Evolutionary conservation across 2,888 invertebrate species (phyloP).

Genomic region (Congeria kusceri): DNA sequence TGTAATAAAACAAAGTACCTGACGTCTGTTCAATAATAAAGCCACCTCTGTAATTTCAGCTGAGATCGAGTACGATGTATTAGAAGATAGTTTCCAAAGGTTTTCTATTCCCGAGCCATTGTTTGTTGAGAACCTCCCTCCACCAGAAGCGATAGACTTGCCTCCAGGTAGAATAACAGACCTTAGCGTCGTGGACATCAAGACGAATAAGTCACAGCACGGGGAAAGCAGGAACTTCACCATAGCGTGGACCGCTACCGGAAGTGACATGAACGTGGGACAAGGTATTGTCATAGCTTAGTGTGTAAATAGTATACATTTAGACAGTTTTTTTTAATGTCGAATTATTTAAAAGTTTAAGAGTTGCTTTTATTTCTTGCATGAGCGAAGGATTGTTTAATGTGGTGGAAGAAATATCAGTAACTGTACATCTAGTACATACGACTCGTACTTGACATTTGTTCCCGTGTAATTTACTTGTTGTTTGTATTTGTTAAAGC

Average conservation of each 20-base stretch:
- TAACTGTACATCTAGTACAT: not conserved
- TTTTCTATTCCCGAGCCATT: constrained; percentile 1
- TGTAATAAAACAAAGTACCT: no score
- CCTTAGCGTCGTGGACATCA: not conserved
- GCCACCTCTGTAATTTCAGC: not conserved
- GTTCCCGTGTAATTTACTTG: not conserved
- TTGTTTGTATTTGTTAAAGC: not conserved
- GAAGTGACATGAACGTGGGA: constrained; percentile 1
- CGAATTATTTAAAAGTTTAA: not conserved
- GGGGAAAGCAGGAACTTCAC: constrained; percentile 7
- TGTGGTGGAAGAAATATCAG: not conserved
- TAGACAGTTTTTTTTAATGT: not conserved
- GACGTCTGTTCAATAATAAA: no score
- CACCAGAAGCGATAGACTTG: not conserved
- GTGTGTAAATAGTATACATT: not conserved
- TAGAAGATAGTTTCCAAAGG: constrained; percentile 2
- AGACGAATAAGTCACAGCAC: not conserved
- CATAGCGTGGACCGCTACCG: not conserved
- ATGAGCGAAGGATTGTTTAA: no score
- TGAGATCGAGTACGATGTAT: constrained; percentile 2
- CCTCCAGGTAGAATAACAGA: constrained; percentile 5
- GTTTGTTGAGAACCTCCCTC: not conserved
- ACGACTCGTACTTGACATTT: no score
- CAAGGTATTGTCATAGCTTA: not conserved
- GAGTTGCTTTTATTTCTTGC: not conserved